Evolutionary conservation across 92 coral and sea anemone species (phyloP).

Genomic region (Siderastrea radians): DNA sequence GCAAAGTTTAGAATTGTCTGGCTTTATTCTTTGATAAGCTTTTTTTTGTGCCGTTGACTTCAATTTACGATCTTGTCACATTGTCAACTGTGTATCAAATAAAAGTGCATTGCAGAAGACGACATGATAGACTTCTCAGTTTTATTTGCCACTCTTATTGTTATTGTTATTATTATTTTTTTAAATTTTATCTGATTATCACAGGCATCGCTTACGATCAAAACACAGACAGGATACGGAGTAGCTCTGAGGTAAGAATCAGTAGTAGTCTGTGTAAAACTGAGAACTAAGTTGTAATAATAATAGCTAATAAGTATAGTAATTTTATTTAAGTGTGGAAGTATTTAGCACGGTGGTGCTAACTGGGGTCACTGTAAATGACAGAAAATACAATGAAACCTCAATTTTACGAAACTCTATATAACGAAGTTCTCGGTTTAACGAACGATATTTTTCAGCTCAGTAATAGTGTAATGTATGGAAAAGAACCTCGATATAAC

Average conservation of each 20-base stretch:
- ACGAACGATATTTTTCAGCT: too few species aligned
- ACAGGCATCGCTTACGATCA: conserved; percentile 56
- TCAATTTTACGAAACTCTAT: too few species aligned
- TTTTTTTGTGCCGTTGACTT: neutral
- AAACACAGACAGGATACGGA: conserved; percentile 44
- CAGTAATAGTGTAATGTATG: too few species aligned
- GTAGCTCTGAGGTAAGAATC: neutral
- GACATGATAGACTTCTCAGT: neutral
- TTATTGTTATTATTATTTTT: neutral
- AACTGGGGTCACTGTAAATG: too few species aligned
- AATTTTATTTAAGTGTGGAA: neutral
- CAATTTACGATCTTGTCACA: neutral
- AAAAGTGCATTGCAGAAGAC: too few species aligned
- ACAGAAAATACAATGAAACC: too few species aligned
- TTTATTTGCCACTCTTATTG: neutral
- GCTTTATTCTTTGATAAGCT: too few species aligned
- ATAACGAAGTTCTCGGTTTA: too few species aligned
- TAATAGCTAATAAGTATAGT: neutral
- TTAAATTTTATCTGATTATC: neutral
- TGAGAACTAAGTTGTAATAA: too few species aligned
- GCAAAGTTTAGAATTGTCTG: too few species aligned
- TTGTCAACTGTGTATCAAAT: neutral
- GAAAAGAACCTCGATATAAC: too few species aligned
- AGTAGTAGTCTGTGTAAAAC: neutral
- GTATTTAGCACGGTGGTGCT: neutral